These are phyloP conservation scores for Prinia subflava DNA, from an alignment of 2,113 vertebrate genomes.

Conservation along the genomic window DNA sequence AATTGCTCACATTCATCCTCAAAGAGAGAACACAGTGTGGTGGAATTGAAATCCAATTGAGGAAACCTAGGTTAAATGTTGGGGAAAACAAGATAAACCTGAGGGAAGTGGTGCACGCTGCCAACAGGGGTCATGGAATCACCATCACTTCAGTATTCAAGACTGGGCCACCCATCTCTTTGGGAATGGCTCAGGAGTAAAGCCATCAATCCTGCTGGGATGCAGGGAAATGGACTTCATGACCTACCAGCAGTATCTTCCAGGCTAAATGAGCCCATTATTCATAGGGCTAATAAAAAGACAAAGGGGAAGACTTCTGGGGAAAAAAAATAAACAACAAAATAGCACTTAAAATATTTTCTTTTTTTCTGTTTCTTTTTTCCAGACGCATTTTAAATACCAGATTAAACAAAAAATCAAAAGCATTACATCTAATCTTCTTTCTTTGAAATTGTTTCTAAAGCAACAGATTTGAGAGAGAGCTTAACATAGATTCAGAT, in stretches of 20 bases:
- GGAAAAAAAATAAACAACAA: neutral
- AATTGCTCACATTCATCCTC: neutral
- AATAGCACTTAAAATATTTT: neutral
- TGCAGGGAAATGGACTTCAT: constrained; percentile 6
- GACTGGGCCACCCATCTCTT: constrained; percentile 43
- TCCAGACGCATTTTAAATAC: neutral
- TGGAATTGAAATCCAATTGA: neutral
- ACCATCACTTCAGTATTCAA: neutral
- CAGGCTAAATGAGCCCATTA: constrained; percentile 40
- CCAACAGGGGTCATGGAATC: constrained; percentile 39
- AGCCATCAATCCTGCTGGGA: constrained; percentile 33
- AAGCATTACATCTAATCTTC: neutral
- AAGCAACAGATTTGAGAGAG: neutral
- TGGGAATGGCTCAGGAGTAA: constrained; percentile 16
- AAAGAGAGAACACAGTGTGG: neutral
- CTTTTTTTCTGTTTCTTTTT: neutral
- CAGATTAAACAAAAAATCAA: neutral
- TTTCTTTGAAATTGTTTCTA: neutral
- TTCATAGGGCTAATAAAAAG: constrained; percentile 54
- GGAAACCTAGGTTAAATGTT: neutral
- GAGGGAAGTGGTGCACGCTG: neutral
- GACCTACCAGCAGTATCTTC: constrained; percentile 27
- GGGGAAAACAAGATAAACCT: neutral
- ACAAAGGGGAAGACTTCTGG: neutral
- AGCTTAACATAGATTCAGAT: neutral